Evolutionary conservation across 2,888 invertebrate genomes (phyloP).

Genomic region (Boloria euphrosyne): DNA sequence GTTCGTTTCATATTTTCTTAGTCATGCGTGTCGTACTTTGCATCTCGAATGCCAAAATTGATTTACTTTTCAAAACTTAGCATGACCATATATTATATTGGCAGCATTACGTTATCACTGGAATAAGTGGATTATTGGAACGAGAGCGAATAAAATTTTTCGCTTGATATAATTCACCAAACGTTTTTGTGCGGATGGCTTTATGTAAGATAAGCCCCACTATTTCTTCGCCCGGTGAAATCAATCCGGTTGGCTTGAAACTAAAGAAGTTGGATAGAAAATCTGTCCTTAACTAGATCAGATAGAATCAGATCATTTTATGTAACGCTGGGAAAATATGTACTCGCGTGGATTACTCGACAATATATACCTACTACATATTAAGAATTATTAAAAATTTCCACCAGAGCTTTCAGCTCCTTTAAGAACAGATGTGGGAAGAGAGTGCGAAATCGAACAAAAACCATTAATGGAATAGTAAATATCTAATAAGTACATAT

Average conservation of each 20-base stretch:
- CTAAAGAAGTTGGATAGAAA: constrained; percentile 26
- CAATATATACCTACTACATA: no score
- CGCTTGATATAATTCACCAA: constrained; percentile 54
- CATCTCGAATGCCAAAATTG: neutral
- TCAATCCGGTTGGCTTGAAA: constrained; percentile 20
- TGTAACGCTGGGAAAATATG: constrained; percentile 15
- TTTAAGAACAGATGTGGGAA: no score
- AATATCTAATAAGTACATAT: no score
- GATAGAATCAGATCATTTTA: constrained; percentile 18
- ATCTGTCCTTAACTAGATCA: constrained; percentile 26
- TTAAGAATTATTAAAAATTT: no score
- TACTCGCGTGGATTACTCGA: constrained; percentile 4
- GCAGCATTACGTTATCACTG: constrained; percentile 52
- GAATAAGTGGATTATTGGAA: constrained; percentile 62
- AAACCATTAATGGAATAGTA: no score
- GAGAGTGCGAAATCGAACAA: no score
- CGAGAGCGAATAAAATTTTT: constrained; percentile 67
- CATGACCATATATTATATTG: constrained; percentile 43
- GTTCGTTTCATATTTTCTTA: no score
- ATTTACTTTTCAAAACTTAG: constrained; percentile 8
- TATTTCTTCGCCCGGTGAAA: constrained; percentile 23
- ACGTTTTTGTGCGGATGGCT: constrained; percentile 29
- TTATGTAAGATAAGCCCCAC: constrained; percentile 25
- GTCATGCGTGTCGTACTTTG: no score
- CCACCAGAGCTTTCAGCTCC: no score